Evolutionary conservation across 92 coral and sea anemone species (phyloP).

Genomic region (Diadumene lineata): DNA sequence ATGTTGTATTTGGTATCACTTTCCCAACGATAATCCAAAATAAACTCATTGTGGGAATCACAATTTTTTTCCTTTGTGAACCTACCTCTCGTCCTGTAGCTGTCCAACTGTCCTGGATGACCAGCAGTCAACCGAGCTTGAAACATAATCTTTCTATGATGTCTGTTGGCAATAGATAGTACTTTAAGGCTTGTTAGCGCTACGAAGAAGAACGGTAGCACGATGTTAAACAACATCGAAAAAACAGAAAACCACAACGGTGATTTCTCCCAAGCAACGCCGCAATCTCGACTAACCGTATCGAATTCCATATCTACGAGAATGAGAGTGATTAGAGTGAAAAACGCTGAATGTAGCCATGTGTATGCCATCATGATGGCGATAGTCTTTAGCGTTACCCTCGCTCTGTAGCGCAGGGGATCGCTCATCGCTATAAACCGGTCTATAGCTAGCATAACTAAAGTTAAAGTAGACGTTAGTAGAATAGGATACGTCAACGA

Average conservation of each 20-base stretch:
- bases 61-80: too few relatives aligned
- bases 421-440: conserved; percentile 63
- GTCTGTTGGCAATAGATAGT: conserved; percentile 52
- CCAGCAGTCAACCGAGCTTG: background rate
- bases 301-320: conserved; percentile 51
- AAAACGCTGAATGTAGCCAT: conserved; percentile 51
- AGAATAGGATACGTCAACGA: conserved; percentile 60
- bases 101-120: conserved; percentile 2
- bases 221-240: conserved; percentile 49
- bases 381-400: conserved; percentile 45
- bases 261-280: conserved; percentile 58
- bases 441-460: conserved; percentile 67
- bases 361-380: conserved; percentile 42
- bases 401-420: conserved; percentile 56
- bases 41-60: too few relatives aligned
- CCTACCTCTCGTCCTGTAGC: conserved; percentile 2
- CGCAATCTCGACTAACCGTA: conserved; percentile 56
- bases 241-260: conserved; percentile 55
- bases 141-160: conserved; percentile 36
- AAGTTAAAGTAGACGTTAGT: conserved; percentile 52
- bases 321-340: conserved; percentile 18
- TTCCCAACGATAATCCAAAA: too few relatives aligned
- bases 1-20: too few relatives aligned
- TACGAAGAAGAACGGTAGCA: conserved; percentile 52
- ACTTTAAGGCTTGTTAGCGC: conserved; percentile 52